Evolutionary conservation across 2,888 invertebrate genomes (phyloP), one percentile per base, ranked within the genome.

Genomic region (Molanna angustata): DNA sequence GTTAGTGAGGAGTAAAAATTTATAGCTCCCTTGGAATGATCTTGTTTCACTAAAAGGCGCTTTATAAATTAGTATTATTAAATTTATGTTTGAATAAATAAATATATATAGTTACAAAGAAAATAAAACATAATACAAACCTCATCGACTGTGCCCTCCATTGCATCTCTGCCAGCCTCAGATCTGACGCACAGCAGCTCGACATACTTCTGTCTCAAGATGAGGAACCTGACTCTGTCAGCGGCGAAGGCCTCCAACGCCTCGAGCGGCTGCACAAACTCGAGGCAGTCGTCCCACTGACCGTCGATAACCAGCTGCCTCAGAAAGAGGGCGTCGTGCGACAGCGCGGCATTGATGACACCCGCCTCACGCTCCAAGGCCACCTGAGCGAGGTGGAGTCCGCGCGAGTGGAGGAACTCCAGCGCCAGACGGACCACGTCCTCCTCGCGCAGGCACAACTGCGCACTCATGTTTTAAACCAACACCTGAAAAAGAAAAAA

Each of bases 211-310:
- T 95, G 94, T 64, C 91, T 86, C 51, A 93, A 79, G 59, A 96
- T 90, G 52, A 88, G 80, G 67, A 91, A 96, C 63, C 88, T 88
- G 70, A 94, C 93, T 68, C 85, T 85, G 63, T 87, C 83, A 67
- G 84, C 83, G 69, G 94, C 88, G 70, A 96, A 96, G 35, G 86
- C 82, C 64, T 85, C 86, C 55, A 89, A 72, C 7, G 86, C 84
- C 67, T 90, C 89, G 48, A 97, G 77, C 0, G 97, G 97, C 73
- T 96, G 94, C 55, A 96, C 90, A 71, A 97, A 97, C 69, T 96
- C 95, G 55, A 95, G 75, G 1, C 93, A 95, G 69, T 96, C 95
- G 72, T 97, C 96, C 97, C 97, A 97, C 73, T 96, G 94, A 14
- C 97, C 97, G 70, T 97, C 97, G 49, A 97, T 82, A 61, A 97